A percentile compares a stretch with the other conserved stretches of the same genome.
Conservation (phyloP, 2,113 vertebrate species). For the Calypte anna region DNA sequence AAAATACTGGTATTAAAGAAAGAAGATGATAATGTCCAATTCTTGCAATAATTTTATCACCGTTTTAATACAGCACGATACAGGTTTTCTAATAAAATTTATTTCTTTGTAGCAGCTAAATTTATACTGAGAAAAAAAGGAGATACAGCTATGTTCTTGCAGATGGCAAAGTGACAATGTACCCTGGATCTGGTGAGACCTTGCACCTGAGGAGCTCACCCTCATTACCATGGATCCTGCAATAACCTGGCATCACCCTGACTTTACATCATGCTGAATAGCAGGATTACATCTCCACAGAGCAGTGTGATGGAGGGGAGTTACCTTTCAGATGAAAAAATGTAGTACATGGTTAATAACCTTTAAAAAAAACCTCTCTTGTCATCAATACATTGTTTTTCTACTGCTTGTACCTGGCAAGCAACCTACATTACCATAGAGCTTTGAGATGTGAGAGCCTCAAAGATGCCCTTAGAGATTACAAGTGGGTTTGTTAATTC, state of each 20-base stretch:
- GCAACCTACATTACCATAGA: not conserved
- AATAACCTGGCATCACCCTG: not conserved
- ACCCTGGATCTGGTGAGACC: not conserved
- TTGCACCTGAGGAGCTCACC: not conserved
- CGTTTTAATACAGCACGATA: not conserved
- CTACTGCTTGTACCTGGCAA: not conserved
- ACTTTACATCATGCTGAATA: not conserved
- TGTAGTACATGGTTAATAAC: fast-evolving
- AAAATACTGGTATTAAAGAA: not conserved
- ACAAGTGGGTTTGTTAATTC: not conserved
- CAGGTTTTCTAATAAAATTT: not conserved
- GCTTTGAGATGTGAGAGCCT: not conserved
- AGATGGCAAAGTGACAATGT: not conserved
- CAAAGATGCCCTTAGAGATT: not conserved
- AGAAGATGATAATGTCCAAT: not conserved
- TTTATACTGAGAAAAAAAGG: not conserved
- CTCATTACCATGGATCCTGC: not conserved
- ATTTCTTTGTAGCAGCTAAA: not conserved
- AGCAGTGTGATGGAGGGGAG: not conserved
- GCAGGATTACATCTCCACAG: not conserved
- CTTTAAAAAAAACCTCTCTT: not conserved
- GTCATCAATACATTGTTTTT: not conserved
- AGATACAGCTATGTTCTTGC: not conserved
- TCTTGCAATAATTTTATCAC: not conserved
- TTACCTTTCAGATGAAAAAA: not conserved